Evolutionary conservation across 2,888 invertebrate genomes (phyloP).

Genomic region (Ichneumoninae sp.): DNA sequence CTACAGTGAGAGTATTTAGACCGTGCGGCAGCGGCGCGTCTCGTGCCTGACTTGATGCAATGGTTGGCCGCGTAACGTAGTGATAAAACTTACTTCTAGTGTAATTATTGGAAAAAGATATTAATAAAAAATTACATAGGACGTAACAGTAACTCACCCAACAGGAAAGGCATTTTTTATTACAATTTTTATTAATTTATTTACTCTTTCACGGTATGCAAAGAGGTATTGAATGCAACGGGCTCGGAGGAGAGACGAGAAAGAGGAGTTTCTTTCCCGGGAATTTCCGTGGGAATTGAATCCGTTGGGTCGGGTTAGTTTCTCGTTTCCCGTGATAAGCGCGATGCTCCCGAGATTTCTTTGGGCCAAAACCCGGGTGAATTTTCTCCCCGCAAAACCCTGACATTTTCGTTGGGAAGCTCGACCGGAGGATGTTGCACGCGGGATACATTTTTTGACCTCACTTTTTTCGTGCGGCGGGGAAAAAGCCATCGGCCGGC

Average conservation of each 20-base stretch:
- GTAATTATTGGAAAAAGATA: too few species aligned
- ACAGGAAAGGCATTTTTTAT: neutral
- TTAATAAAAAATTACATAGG: too few species aligned
- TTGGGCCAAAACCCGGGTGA: slow-evolving; percentile 17
- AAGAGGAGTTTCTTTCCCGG: neutral
- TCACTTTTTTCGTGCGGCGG: neutral
- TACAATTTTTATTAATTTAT: neutral
- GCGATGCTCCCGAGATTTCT: slow-evolving; percentile 57
- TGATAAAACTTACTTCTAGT: too few species aligned
- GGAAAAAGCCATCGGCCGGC: slow-evolving; percentile 34
- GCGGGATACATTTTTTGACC: slow-evolving; percentile 47
- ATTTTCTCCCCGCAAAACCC: slow-evolving; percentile 44
- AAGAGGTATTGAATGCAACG: neutral
- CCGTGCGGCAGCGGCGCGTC: too few species aligned
- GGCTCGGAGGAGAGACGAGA: neutral
- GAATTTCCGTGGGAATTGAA: slow-evolving; percentile 51
- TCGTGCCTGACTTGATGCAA: too few species aligned
- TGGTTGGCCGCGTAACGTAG: too few species aligned
- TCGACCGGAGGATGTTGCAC: slow-evolving; percentile 38
- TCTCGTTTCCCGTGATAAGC: slow-evolving; percentile 59
- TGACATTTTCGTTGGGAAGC: slow-evolving; percentile 43
- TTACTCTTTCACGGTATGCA: neutral
- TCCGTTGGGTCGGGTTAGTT: slow-evolving; percentile 40
- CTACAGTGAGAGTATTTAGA: too few species aligned
- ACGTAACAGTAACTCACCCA: too few species aligned